Base-by-base conservation (phyloP, 1,140 invertebrate species). In the Drosophila equinoxialis region DNA sequence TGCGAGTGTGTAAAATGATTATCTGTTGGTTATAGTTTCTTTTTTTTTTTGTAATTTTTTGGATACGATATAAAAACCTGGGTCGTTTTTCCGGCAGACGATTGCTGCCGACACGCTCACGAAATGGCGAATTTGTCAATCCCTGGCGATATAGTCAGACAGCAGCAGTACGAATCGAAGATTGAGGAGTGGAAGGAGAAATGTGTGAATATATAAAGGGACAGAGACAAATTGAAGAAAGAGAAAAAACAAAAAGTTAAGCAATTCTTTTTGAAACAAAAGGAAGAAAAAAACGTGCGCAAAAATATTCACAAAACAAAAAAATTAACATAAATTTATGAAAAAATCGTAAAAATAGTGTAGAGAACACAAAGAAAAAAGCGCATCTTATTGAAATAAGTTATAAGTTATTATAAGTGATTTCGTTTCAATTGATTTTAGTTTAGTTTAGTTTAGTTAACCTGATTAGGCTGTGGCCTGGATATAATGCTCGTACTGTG, bases 31-130 rank as follows among this genome's bases (percentile, higher is more conserved):
- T 30, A 6, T 30, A 6, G 6, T 30, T 6, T 45, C 17, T 0
- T 6, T 45, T 6, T 45, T 42, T 45, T 45, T 17, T 42, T 42
- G 30, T 74, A 66, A 35, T 64, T 17, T 17, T 17, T 80, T 80
- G 83, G 81, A 90, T 65, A 78, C 85, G 81, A 85, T 87, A 91
- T 91, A 91, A 91, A 91, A 95, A 96, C 95, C 96, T 95, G 92
- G 96, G 95, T 93, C 96, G 93, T 79, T 96, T 95, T 90, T 97
- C 97, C 60, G 96, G 95, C 76, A 97, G 93, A 35, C 96, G 94
- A 90, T 97, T 97, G 93, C 97, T 97, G 90, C 96, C 96, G 55
- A 97, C 94, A 71, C 96, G 94, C 93, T 98, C 97, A 87, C 97
- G 94, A 93, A 97, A 97, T 77, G 96, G 96, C 83, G 96, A 97